Conservation (phyloP, 2,888 invertebrate species). For the Hartigia nigra region DNA sequence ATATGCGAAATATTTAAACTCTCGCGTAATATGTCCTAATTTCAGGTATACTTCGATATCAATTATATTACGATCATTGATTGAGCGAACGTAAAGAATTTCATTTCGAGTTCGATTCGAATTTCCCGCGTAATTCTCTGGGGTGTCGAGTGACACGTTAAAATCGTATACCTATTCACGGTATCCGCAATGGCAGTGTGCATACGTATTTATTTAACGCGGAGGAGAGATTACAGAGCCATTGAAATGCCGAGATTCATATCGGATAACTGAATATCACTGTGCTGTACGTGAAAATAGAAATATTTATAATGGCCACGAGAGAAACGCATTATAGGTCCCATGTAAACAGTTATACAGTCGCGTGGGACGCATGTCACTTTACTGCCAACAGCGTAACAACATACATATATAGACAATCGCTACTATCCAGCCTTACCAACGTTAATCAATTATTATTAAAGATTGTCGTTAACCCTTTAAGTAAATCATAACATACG, state of each 20-base stretch:
- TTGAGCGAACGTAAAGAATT: not conserved
- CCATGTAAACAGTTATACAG: not conserved
- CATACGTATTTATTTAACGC: not conserved
- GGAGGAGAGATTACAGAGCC: not conserved
- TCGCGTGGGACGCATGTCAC: not conserved
- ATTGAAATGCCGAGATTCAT: not conserved
- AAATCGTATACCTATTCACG: not conserved
- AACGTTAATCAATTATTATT: not conserved
- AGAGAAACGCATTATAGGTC: not conserved
- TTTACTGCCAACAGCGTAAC: not conserved
- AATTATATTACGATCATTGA: not conserved
- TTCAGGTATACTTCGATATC: not conserved
- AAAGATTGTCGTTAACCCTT: not conserved
- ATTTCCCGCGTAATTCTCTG: not conserved
- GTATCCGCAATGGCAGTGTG: not conserved
- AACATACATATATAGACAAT: not conserved
- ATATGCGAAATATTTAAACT: not conserved
- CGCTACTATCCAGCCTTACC: not conserved
- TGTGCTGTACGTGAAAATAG: not conserved
- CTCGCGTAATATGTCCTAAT: not conserved
- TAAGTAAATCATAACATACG: not conserved
- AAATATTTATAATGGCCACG: not conserved
- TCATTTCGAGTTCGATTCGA: not conserved
- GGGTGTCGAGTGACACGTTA: not conserved
- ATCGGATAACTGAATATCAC: not conserved